phyloP scores from a whole-genome alignment of 2,888 invertebrate genomes.

The Hetaerina titia region DNA sequence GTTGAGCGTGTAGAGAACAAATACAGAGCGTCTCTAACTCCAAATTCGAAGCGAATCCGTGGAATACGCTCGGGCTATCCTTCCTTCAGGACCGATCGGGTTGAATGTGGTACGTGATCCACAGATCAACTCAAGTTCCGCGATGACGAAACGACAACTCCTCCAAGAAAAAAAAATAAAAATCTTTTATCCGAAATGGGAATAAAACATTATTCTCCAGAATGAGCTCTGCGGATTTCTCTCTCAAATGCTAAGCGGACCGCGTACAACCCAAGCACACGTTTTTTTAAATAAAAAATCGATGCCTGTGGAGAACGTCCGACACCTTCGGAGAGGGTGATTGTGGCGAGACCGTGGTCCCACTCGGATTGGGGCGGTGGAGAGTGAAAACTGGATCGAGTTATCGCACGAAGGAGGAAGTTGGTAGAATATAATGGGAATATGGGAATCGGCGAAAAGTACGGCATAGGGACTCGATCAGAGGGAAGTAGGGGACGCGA shows the following conservation, averaged over 20 bases:
- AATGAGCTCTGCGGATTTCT: neutral
- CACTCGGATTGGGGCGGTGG: neutral
- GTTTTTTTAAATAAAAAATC: neutral
- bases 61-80: neutral
- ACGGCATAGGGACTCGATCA: neutral
- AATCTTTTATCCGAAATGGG: neutral
- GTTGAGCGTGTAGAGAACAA: neutral
- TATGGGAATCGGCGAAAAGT: neutral
- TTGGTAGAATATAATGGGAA: neutral
- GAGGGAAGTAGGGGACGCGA: neutral
- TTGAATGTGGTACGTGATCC: neutral
- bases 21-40: neutral
- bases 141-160: neutral
- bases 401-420: neutral
- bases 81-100: neutral
- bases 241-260: neutral
- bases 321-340: neutral
- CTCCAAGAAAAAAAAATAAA: neutral
- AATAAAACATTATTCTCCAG: neutral
- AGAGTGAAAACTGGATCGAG: neutral
- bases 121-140: neutral
- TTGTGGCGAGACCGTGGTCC: neutral
- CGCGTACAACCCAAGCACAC: neutral
- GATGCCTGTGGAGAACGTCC: too few relatives aligned
- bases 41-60: neutral